Conservation (phyloP, 2,888 invertebrate genomes). For the Watsonalla cultraria region DNA sequence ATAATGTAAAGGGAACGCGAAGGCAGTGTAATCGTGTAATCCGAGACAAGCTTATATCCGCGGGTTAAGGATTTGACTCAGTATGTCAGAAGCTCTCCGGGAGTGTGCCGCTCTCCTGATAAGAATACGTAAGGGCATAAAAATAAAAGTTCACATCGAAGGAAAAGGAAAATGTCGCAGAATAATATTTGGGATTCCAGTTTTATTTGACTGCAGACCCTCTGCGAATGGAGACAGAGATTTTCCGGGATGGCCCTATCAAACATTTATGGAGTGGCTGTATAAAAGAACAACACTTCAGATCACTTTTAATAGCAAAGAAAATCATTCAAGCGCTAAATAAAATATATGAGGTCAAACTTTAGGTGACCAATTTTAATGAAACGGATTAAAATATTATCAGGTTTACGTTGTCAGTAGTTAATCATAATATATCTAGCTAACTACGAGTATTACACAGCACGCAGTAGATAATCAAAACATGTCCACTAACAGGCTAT, state of each 20-base stretch:
- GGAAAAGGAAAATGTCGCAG: constrained; percentile 72
- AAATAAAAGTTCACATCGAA: constrained; percentile 78
- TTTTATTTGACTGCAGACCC: constrained; percentile 78
- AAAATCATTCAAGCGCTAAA: too few species aligned
- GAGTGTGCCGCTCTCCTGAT: constrained; percentile 72
- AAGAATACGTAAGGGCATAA: constrained; percentile 76
- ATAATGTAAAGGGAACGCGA: constrained; percentile 35
- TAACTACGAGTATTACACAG: not conserved
- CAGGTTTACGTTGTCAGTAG: too few species aligned
- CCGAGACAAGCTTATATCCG: constrained; percentile 53
- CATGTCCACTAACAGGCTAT: constrained; percentile 24
- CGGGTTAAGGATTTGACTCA: constrained; percentile 66
- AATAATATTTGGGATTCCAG: constrained; percentile 77
- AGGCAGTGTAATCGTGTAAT: constrained; percentile 34
- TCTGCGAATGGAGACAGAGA: constrained; percentile 76
- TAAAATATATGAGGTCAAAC: not conserved
- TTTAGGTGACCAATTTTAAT: too few species aligned
- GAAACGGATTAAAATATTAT: too few species aligned
- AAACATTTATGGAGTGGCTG: constrained; percentile 78
- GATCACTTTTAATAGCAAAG: constrained; percentile 70
- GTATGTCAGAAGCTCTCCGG: constrained; percentile 68
- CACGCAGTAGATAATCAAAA: constrained; percentile 21
- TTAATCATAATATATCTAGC: too few species aligned
- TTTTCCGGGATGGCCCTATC: constrained; percentile 78
- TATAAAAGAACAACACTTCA: constrained; percentile 77